Conservation (phyloP, 2,888 invertebrate species). For the Embidobia sp. region DNA sequence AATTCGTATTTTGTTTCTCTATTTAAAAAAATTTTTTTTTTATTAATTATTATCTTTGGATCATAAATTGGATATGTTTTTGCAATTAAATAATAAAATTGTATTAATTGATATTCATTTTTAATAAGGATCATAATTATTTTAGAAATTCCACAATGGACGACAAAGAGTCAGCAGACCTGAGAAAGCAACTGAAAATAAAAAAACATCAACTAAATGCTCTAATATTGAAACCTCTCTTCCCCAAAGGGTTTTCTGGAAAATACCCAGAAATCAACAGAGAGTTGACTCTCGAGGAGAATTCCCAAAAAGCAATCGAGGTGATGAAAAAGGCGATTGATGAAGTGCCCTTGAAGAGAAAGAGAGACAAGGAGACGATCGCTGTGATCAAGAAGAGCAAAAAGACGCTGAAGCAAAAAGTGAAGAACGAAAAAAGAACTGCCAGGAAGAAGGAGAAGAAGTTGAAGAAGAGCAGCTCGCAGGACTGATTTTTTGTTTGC, state of each 20-base stretch:
- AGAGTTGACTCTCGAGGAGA: conserved; percentile 72
- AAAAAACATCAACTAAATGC: conserved; percentile 83
- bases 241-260: conserved; percentile 87
- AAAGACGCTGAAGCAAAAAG: conserved; percentile 37
- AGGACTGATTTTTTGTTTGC: too few species aligned
- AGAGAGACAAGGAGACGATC: conserved; percentile 17
- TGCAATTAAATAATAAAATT: not conserved
- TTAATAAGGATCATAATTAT: not conserved
- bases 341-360: conserved; percentile 64
- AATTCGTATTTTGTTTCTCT: too few species aligned
- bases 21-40: not conserved
- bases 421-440: conserved; percentile 37
- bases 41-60: too few species aligned
- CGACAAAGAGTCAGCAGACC: conserved; percentile 80
- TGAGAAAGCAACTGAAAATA: conserved; percentile 81
- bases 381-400: conserved; percentile 19
- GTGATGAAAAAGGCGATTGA: conserved; percentile 82
- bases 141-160: conserved; percentile 31
- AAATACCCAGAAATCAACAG: conserved; percentile 83
- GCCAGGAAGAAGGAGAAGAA: not conserved
- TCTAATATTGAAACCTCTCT: conserved; percentile 84
- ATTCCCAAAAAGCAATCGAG: conserved; percentile 82
- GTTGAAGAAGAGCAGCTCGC: not conserved
- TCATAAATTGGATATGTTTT: too few species aligned
- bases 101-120: not conserved